These are phyloP conservation scores for Martes martes DNA, from an alignment of 2,113 vertebrate species.

Conservation along the genomic window DNA sequence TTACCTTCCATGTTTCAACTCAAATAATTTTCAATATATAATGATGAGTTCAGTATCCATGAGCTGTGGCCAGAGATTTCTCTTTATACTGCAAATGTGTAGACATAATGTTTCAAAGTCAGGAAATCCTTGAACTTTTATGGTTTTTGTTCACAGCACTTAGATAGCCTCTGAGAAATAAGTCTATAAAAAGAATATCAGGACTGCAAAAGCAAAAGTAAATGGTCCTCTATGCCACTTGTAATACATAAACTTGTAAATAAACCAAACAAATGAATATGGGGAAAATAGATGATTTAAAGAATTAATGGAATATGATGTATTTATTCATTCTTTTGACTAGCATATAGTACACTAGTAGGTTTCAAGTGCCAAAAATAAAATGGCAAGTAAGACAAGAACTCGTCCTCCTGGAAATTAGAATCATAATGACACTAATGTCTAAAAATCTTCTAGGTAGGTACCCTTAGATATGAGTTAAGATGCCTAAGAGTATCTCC, in stretches of 20 bases:
- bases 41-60: neutral
- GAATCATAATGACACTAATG: neutral
- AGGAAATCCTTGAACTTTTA: slow-evolving; percentile 24
- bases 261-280: neutral
- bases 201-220: neutral
- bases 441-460: neutral
- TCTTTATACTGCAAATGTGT: neutral
- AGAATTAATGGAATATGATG: neutral
- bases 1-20: neutral
- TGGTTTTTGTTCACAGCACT: slow-evolving; percentile 29
- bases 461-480: neutral
- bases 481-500: neutral
- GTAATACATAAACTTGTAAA: neutral
- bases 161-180: neutral
- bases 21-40: slow-evolving; percentile 37
- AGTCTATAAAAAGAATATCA: neutral
- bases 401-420: neutral
- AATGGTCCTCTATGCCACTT: neutral
- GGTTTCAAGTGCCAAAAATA: neutral
- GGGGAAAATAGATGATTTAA: neutral
- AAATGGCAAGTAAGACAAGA: neutral
- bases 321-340: neutral
- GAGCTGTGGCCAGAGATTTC: neutral
- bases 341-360: neutral
- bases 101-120: neutral